A percentile compares a stretch with the other conserved stretches of the same genome.
phyloP scores from a whole-genome alignment of 2,888 invertebrate genomes.

The Cotesia congregata region DNA sequence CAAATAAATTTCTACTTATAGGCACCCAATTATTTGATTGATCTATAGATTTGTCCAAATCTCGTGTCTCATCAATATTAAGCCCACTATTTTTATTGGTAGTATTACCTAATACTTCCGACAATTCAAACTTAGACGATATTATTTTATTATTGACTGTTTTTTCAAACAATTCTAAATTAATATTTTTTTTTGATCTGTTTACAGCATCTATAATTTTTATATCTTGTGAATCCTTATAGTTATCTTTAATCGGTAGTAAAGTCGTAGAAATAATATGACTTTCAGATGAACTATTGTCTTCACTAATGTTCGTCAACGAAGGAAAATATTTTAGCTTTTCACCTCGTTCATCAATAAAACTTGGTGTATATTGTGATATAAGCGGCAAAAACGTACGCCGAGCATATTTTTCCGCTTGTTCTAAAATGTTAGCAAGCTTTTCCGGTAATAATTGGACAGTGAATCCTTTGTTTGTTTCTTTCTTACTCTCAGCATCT shows the following conservation, averaged over 20 bases:
- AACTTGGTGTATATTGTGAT: conserved; percentile 83
- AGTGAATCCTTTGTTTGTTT: conserved; percentile 70
- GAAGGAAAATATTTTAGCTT: conserved; percentile 78
- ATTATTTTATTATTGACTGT: neutral
- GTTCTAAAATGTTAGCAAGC: conserved; percentile 83
- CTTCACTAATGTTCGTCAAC: conserved; percentile 60
- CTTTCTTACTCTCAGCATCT: neutral
- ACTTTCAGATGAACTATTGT: neutral
- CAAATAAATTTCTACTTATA: conserved; percentile 40
- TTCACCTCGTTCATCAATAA: conserved; percentile 71
- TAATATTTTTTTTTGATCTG: conserved; percentile 20
- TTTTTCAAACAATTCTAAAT: neutral
- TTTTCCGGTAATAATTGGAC: conserved; percentile 86
- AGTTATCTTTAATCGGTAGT: neutral
- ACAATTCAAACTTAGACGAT: conserved; percentile 18
- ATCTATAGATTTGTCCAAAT: neutral
- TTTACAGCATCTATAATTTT: conserved; percentile 28
- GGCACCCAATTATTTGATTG: conserved; percentile 55
- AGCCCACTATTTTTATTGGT: neutral
- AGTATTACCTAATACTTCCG: conserved; percentile 3
- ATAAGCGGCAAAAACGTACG: conserved; percentile 83
- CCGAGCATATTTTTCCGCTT: conserved; percentile 85
- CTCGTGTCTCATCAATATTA: neutral
- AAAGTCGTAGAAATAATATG: conserved; percentile 9
- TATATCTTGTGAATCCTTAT: conserved; percentile 27